Evolutionary conservation across 1,140 invertebrate species (phyloP).

Genomic region (Bombus waltoni): DNA sequence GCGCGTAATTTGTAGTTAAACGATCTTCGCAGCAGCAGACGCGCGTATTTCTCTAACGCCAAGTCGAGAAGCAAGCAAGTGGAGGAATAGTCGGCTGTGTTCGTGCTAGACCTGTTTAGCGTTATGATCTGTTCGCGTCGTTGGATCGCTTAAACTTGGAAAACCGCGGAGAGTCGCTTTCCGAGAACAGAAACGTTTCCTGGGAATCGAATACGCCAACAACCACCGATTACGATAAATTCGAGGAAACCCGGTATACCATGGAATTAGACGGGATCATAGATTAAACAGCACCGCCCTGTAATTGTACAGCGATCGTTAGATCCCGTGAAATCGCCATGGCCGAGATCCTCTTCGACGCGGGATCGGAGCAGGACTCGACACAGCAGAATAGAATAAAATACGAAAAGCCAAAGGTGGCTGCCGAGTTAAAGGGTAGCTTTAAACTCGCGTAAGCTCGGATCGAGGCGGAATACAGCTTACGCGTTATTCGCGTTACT

Average conservation of each 20-base stretch:
- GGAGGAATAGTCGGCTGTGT: too few relatives aligned
- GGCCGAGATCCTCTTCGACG: neutral
- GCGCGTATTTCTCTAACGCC: too few relatives aligned
- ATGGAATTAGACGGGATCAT: constrained; percentile 25
- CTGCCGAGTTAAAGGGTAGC: neutral
- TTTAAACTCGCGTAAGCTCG: neutral
- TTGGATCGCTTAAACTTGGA: neutral
- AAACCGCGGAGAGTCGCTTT: neutral
- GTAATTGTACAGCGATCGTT: constrained; percentile 26
- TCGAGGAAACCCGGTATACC: neutral
- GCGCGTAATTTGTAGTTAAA: too few relatives aligned
- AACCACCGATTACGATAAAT: constrained; percentile 40
- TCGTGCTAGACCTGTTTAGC: too few relatives aligned
- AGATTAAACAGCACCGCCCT: constrained; percentile 23
- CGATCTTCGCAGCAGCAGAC: too few relatives aligned
- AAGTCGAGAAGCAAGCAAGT: too few relatives aligned
- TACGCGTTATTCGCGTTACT: too few relatives aligned
- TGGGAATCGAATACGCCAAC: neutral
- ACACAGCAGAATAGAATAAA: too few relatives aligned
- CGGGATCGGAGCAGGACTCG: too few relatives aligned
- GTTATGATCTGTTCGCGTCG: neutral
- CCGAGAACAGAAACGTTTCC: neutral
- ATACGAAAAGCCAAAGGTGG: neutral
- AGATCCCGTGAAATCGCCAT: constrained; percentile 9
- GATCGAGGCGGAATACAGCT: too few relatives aligned